Conservation (phyloP, 1,140 invertebrate genomes). For the Chrysopa pallens region DNA sequence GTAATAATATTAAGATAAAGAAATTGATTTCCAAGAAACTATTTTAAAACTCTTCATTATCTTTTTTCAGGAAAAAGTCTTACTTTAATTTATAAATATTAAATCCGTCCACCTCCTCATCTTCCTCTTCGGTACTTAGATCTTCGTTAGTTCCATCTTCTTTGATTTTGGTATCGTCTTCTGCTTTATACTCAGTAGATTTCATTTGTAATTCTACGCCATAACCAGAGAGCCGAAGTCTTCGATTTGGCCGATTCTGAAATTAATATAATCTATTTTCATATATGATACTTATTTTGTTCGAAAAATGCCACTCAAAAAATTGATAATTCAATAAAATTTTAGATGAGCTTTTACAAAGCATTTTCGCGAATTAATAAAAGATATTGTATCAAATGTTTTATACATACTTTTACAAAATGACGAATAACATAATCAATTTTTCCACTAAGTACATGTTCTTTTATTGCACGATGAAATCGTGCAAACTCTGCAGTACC, state of each 20-base stretch:
- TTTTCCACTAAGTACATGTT: constrained; percentile 41
- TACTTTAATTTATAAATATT: constrained; percentile 68
- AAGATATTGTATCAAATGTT: too few relatives aligned
- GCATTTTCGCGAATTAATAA: neutral
- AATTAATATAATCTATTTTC: too few relatives aligned
- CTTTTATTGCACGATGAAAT: constrained; percentile 55
- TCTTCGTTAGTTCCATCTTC: constrained; percentile 29
- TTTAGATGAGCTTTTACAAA: too few relatives aligned
- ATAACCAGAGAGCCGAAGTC: constrained; percentile 81
- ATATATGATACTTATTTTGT: too few relatives aligned
- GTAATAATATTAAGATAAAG: too few relatives aligned
- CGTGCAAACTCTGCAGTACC: constrained; percentile 51
- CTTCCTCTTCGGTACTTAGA: constrained; percentile 34
- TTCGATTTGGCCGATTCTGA: constrained; percentile 35
- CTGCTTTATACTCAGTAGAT: constrained; percentile 98
- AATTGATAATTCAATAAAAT: too few relatives aligned
- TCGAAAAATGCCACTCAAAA: too few relatives aligned
- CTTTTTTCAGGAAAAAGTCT: constrained; percentile 11
- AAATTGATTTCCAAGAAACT: too few relatives aligned
- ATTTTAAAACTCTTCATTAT: too few relatives aligned
- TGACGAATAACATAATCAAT: constrained; percentile 81
- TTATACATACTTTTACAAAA: constrained; percentile 52
- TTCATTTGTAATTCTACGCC: constrained; percentile 97
- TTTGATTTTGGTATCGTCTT: constrained; percentile 73
- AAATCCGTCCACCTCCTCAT: constrained; percentile 71